Evolutionary conservation across 2,797 vertebrate species (phyloP), one percentile per base, ranked within the genome.

Genomic region (Mormyrops boulengeri): DNA sequence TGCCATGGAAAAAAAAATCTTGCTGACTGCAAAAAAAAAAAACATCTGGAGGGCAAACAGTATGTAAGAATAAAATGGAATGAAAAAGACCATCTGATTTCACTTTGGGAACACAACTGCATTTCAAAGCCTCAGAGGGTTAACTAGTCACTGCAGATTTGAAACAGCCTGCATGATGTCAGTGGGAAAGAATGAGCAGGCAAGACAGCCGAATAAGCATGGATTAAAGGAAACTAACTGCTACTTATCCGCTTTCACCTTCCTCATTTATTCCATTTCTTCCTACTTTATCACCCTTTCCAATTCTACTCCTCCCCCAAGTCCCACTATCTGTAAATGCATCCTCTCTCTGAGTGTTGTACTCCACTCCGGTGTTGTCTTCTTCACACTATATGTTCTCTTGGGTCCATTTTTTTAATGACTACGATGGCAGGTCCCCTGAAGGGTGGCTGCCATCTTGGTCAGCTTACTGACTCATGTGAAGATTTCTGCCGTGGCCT

Each of bases 141-240:
- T 93, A 92, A 91, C 89, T 91, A 92, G 93, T 92, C 93, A 86
- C 93, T 93, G 91, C 87, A 91, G 94, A 94, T 92, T 92, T 93
- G 93, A 93, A 93, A 93, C 93, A 84, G 91, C 93, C 82, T 41
- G 89, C 91, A 91, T 96, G 95, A 96, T 93, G 95, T 96, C 93
- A 96, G 93, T 93, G 95, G 95, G 94, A 95, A 96, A 95, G 38
- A 93, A 96, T 95, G 96, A 93, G 44, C 84, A 89, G 73, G 92
- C 90, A 52, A 30, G 55, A 85, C 52, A 47, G 52, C 44, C 11
- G 82, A 66, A 82, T n/a, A 22, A 52, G 82, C 53, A 50, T 4
- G 3, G 55, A 66, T 85, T 85, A 62, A 52, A 85, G 34, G 26
- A 14, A 86, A 85, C 30, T 85, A 50, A 49, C 87, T 44, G 47